Evolutionary conservation across 2,888 invertebrate species (phyloP).

Genomic region (Cantharis rufa): DNA sequence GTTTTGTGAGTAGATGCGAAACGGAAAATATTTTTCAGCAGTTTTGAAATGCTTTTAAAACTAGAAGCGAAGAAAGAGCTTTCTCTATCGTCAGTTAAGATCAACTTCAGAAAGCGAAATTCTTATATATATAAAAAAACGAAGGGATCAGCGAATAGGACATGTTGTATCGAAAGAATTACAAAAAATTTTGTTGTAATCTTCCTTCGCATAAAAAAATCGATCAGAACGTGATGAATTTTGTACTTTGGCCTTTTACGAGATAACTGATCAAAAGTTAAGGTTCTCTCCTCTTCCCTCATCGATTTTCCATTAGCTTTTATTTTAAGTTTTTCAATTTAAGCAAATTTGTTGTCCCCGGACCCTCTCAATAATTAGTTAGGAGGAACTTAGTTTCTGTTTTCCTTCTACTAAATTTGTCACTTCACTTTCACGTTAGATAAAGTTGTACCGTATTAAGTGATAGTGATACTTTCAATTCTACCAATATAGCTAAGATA

Average conservation of each 20-base stretch:
- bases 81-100: constrained; percentile 47
- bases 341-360: not conserved
- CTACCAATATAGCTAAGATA: not conserved
- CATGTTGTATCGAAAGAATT: not conserved
- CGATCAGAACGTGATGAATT: constrained; percentile 1
- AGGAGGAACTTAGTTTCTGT: not conserved
- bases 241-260: constrained; percentile 1
- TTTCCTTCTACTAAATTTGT: not conserved
- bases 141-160: constrained; percentile 7
- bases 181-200: not conserved
- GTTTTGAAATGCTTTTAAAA: constrained; percentile 42
- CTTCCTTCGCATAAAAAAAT: not conserved
- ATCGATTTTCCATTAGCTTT: not conserved
- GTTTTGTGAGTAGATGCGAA: constrained; percentile 27
- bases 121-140: constrained; percentile 2
- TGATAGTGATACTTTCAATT: not conserved
- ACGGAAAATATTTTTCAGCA: constrained; percentile 38
- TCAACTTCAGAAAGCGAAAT: constrained; percentile 38
- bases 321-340: not conserved
- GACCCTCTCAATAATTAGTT: not conserved
- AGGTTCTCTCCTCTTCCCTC: not conserved
- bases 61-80: constrained; percentile 43
- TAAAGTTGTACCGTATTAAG: not conserved
- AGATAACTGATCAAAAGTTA: not conserved
- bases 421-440: not conserved